phyloP scores from a whole-genome alignment of 2,888 invertebrate species.

The Scelioninae gen. 2 region DNA sequence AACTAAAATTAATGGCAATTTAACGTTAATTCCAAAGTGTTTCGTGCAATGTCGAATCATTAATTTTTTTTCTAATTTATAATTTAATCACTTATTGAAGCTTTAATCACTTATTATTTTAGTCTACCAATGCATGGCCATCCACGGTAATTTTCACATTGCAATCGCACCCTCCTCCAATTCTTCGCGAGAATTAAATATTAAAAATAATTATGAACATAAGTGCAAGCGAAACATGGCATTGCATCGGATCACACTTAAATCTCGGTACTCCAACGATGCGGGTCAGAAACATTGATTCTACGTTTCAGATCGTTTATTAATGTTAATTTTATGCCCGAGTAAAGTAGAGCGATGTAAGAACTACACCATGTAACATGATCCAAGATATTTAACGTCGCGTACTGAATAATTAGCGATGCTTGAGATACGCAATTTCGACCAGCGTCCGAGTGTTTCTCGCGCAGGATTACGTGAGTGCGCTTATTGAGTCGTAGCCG shows the following conservation, averaged over 20 bases:
- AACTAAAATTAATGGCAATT: no score
- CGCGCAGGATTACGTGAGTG: slow-evolving; percentile 5
- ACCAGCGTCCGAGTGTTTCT: background rate
- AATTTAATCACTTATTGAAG: no score
- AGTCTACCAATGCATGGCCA: no score
- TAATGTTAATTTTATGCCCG: slow-evolving; percentile 33
- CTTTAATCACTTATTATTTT: no score
- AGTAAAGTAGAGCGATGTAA: slow-evolving; percentile 25
- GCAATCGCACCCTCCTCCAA: background rate
- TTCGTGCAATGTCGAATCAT: no score
- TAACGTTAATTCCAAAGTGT: no score
- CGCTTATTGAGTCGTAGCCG: background rate
- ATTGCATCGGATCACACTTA: background rate
- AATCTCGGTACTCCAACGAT: slow-evolving; percentile 1
- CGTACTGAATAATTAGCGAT: slow-evolving; percentile 19
- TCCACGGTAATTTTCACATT: background rate
- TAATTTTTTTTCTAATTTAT: no score
- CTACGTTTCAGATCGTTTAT: slow-evolving; percentile 20
- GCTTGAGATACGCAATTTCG: slow-evolving; percentile 19
- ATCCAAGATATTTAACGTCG: slow-evolving; percentile 24
- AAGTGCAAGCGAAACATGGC: background rate
- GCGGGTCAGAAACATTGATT: slow-evolving; percentile 6
- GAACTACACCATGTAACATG: slow-evolving; percentile 25
- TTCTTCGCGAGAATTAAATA: background rate
- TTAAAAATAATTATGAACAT: background rate